Percentiles rank a stretch among this genome's conserved stretches.
phyloP scores from a whole-genome alignment of 1,140 invertebrate species.

The Drosophila lini region DNA sequence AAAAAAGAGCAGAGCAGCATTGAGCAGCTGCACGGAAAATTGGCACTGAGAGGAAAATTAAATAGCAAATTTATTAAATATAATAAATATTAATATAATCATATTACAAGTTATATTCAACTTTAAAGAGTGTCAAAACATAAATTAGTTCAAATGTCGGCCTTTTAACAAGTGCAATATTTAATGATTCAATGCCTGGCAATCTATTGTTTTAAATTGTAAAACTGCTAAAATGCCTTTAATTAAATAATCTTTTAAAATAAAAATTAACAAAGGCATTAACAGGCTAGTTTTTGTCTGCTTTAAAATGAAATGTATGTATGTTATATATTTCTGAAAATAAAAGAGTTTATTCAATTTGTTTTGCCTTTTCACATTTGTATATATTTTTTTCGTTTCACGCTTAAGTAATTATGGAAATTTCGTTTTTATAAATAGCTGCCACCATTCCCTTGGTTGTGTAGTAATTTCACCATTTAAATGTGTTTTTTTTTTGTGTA shows the following conservation, averaged over 20 bases:
- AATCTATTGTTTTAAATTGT: neutral
- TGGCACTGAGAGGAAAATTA: constrained; percentile 18
- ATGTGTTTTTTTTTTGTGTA: neutral
- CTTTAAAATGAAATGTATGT: neutral
- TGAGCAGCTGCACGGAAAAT: constrained; percentile 13
- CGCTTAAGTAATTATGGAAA: neutral
- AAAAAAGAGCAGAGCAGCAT: constrained; percentile 11
- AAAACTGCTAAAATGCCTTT: neutral
- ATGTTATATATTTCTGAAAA: neutral
- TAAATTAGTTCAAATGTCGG: neutral
- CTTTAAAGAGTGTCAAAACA: no score
- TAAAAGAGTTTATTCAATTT: constrained; percentile 6
- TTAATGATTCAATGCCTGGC: neutral
- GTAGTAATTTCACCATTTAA: constrained; percentile 4
- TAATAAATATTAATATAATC: no score
- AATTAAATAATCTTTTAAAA: constrained; percentile 6
- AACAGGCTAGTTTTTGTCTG: neutral
- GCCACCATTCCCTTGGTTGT: neutral
- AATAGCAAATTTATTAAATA: no score
- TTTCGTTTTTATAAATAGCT: neutral
- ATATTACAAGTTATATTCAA: neutral
- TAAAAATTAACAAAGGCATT: neutral
- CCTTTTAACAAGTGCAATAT: no score
- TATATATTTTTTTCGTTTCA: neutral
- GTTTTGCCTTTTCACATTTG: neutral